A percentile compares a stretch with the other conserved stretches of the same genome.
phyloP scores from a whole-genome alignment of 2,888 invertebrate genomes.

The Tuberolachnus salignus region DNA sequence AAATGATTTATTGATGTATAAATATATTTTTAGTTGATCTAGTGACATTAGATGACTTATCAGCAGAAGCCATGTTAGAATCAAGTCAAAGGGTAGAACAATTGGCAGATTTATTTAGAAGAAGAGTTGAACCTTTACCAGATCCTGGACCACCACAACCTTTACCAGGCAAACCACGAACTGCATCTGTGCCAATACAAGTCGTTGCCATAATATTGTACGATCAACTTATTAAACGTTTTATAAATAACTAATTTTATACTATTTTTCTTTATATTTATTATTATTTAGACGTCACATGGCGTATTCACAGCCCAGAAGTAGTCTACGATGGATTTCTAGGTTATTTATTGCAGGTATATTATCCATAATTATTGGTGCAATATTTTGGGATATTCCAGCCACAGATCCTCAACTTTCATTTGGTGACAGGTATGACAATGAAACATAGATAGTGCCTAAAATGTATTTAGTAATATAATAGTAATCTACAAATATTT shows the following conservation, averaged over 20 bases:
- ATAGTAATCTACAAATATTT: neutral
- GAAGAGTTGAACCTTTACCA: slow-evolving; percentile 70
- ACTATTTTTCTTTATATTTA: slow-evolving; percentile 12
- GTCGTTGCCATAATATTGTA: slow-evolving; percentile 73
- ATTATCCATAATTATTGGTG: slow-evolving; percentile 82
- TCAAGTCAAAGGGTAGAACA: slow-evolving; percentile 92
- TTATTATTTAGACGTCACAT: slow-evolving; percentile 62
- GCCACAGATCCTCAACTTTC: slow-evolving; percentile 72
- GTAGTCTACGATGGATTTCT: slow-evolving; percentile 78
- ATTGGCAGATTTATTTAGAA: slow-evolving; percentile 80
- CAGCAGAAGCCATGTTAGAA: slow-evolving; percentile 92
- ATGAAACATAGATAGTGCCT: neutral
- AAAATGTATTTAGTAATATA: neutral
- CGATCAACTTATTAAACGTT: slow-evolving; percentile 60
- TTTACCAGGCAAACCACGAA: slow-evolving; percentile 71
- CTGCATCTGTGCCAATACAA: slow-evolving; percentile 73
- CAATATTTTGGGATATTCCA: slow-evolving; percentile 88
- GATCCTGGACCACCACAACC: slow-evolving; percentile 82
- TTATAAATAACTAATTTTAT: slow-evolving; percentile 17
- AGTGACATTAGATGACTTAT: slow-evolving; percentile 90
- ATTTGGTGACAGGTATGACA: slow-evolving; percentile 60
- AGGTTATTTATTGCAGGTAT: slow-evolving; percentile 80
- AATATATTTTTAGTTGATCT: slow-evolving; percentile 76
- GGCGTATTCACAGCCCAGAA: slow-evolving; percentile 85
- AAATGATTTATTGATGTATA: neutral